Conservation (phyloP, 2,888 invertebrate species). For the Scaptomyza tumidula region DNA sequence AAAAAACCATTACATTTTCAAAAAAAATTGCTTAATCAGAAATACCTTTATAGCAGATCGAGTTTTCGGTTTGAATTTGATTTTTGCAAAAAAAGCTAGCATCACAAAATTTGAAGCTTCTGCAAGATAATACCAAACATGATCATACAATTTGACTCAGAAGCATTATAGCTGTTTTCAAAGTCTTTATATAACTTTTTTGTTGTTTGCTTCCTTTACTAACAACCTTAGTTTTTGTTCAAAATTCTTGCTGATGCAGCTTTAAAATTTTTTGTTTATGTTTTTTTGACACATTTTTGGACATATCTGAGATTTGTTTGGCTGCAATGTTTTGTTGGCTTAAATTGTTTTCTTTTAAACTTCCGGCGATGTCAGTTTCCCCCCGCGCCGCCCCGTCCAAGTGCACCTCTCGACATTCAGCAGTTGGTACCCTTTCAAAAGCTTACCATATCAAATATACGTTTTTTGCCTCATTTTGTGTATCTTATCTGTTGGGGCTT, state of each 20-base stretch:
- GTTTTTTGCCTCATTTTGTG: slow-evolving; percentile 17
- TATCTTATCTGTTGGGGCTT: slow-evolving; percentile 41
- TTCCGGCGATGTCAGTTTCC: slow-evolving; percentile 1
- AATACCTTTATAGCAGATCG: no score
- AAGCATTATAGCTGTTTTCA: no score
- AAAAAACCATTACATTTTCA: no score
- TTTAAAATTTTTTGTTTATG: neutral
- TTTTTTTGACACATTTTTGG: no score
- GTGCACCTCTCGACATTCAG: no score
- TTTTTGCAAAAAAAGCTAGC: neutral
- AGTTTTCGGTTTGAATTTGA: neutral
- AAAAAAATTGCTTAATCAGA: no score
- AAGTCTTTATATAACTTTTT: no score
- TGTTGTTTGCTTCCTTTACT: neutral
- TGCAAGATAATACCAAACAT: neutral
- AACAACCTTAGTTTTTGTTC: neutral
- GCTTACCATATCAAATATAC: neutral
- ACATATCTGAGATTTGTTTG: no score
- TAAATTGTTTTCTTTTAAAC: no score
- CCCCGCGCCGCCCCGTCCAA: neutral
- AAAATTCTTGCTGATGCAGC: slow-evolving; percentile 2
- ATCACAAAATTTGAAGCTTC: slow-evolving; percentile 1
- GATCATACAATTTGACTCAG: no score
- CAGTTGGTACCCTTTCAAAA: no score
- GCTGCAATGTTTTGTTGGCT: no score